phyloP scores from a whole-genome alignment of 2,797 vertebrate species.

The Crocodylus rhombifer region DNA sequence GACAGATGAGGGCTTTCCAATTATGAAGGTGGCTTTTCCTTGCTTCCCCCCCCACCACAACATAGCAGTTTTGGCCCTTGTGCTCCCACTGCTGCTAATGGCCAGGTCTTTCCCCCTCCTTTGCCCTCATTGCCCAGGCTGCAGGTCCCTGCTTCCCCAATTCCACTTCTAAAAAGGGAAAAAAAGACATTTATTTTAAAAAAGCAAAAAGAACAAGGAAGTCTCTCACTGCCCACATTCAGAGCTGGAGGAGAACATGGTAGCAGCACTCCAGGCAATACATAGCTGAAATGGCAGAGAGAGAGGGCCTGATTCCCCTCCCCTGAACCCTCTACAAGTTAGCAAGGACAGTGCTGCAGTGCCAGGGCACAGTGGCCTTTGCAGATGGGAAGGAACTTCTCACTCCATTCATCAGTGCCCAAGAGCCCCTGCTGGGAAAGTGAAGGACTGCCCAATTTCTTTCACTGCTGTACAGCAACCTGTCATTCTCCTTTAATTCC shows the following conservation, averaged over 20 bases:
- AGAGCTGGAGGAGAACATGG: conserved; percentile 5
- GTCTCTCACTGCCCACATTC: fast-evolving
- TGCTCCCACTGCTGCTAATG: background rate
- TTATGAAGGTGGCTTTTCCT: background rate
- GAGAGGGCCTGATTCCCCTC: background rate
- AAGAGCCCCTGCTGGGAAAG: background rate
- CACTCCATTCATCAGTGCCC: background rate
- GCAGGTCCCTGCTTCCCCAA: background rate
- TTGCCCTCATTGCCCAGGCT: too few species aligned
- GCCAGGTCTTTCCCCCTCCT: background rate
- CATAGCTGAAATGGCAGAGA: background rate
- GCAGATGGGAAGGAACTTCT: background rate
- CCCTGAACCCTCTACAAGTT: background rate
- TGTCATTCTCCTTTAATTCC: background rate
- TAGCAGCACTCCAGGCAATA: background rate
- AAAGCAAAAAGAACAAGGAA: background rate
- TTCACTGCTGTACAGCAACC: background rate
- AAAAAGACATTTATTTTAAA: background rate
- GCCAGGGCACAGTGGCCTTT: background rate
- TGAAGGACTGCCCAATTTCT: background rate
- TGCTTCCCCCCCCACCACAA: background rate
- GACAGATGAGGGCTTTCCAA: background rate
- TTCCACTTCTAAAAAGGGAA: background rate
- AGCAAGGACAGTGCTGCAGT: too few species aligned
- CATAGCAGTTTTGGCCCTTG: background rate